These are phyloP conservation scores for Balearica regulorum DNA, from an alignment of 2,797 vertebrate genomes.

Conservation along the genomic window DNA sequence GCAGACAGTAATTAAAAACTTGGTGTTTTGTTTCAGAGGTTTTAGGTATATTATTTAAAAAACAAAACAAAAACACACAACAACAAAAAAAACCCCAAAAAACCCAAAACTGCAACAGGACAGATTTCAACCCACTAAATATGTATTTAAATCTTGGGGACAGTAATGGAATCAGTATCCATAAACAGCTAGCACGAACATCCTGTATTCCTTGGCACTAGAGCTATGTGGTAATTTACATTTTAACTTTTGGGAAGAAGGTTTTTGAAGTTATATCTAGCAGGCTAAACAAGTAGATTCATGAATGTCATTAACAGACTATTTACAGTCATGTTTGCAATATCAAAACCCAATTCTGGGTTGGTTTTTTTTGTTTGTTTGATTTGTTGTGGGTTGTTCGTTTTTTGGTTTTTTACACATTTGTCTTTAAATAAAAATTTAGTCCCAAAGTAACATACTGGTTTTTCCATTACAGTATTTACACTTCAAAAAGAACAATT, in stretches of 20 bases:
- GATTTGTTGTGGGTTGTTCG: too few relatives aligned
- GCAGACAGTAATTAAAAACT: background rate
- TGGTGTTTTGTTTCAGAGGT: background rate
- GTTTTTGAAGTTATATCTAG: background rate
- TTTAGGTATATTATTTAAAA: background rate
- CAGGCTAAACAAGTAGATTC: background rate
- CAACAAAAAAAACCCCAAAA: too few relatives aligned
- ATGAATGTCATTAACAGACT: background rate
- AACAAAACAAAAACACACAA: too few relatives aligned
- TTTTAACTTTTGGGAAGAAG: background rate
- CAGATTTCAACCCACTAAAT: background rate
- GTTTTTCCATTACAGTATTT: background rate
- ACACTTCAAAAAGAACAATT: background rate
- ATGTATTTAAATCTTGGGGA: background rate
- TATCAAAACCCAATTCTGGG: background rate
- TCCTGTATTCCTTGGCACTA: background rate
- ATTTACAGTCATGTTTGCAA: background rate
- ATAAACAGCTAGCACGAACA: background rate
- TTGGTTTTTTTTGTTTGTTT: too few relatives aligned
- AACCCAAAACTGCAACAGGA: background rate
- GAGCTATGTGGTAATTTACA: background rate
- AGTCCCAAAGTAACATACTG: background rate
- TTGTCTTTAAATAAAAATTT: background rate
- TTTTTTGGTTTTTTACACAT: background rate
- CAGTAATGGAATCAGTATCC: background rate